Percentiles rank a stretch among this genome's conserved stretches.
These are phyloP conservation scores for Litocranius walleri DNA, from an alignment of 2,113 vertebrate species.

Conservation along the genomic window DNA sequence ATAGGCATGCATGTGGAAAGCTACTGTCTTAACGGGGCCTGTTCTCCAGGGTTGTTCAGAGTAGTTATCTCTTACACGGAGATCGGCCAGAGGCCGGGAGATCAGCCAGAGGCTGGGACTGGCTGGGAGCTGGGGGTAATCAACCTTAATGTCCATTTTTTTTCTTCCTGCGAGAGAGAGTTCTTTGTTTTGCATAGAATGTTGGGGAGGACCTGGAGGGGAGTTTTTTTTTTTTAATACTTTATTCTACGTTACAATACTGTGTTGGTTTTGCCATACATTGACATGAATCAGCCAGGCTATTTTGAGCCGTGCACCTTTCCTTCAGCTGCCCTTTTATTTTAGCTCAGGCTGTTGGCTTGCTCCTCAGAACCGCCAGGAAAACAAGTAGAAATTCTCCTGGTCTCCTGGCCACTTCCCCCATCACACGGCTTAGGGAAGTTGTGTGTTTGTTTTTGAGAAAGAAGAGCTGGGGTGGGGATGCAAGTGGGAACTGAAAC, in stretches of 20 bases:
- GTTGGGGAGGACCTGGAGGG: neutral
- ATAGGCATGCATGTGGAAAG: neutral
- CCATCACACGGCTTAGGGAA: neutral
- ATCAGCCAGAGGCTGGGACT: neutral
- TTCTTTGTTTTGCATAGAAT: neutral
- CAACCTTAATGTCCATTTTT: neutral
- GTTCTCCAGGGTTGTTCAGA: neutral
- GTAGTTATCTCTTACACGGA: neutral
- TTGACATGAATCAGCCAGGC: neutral
- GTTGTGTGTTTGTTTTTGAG: neutral
- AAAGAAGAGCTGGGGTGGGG: neutral
- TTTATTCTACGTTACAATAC: no score
- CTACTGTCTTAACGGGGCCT: neutral
- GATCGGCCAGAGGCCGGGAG: neutral
- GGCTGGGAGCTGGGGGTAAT: neutral
- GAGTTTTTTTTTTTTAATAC: neutral
- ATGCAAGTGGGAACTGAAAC: neutral
- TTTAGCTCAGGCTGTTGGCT: neutral
- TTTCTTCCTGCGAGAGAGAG: neutral
- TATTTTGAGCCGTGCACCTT: neutral
- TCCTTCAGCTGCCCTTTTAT: neutral
- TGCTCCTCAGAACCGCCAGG: neutral
- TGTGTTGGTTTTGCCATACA: no score
- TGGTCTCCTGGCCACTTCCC: neutral
- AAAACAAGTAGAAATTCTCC: neutral